Evolutionary conservation across 2,797 vertebrate genomes (phyloP), one percentile per base, ranked within the genome.

Genomic region (Falco novaeseelandiae): DNA sequence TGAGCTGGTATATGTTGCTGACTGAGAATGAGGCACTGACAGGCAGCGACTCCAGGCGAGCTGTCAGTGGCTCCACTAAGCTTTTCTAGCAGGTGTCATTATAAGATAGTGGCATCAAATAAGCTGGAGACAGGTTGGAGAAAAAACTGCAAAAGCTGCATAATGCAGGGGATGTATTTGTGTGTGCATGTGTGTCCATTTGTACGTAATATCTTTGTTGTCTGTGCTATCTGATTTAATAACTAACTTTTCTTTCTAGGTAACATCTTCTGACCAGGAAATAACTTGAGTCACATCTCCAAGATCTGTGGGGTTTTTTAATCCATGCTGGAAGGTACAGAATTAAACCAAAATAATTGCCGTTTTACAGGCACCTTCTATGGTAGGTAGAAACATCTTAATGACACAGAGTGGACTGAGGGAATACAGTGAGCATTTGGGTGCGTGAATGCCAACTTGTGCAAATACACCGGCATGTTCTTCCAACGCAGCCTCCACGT

Each of bases 11-110:
- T 51, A 42, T 59, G 49, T 1, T 65, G 59, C 81, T 91, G 80
- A n/a, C 66, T 81, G 74, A 89, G 81, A 95, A 87, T 84, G 48
- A 94, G 34, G 44, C 34, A 59, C 14, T 70, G 72, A 88, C 65
- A 93, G 58, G 34, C 72, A 87, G 36, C 70, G 81, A 52, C 65
- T 92, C 54, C 62, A 71, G 38, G 70, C 51, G 42, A 82, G 58
- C 78, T 90, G 66, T 92, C 76, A 74, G 51, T 59, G 38, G 13
- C 30, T 87, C 25, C 65, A 70, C 61, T 86, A 92, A 89, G 65
- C 44, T 85, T 72, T 94, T 85, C 42, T 88, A 79, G 52, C 55
- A 96, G 42, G 54, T 96, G 54, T 89, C 95, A 78, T 2, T 87
- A 61, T 78, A 69, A 94, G 61, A 95, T 74, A 95, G 51, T 57